Evolutionary conservation across 1,140 invertebrate species (phyloP).

Genomic region (Temnothorax longispinosus): DNA sequence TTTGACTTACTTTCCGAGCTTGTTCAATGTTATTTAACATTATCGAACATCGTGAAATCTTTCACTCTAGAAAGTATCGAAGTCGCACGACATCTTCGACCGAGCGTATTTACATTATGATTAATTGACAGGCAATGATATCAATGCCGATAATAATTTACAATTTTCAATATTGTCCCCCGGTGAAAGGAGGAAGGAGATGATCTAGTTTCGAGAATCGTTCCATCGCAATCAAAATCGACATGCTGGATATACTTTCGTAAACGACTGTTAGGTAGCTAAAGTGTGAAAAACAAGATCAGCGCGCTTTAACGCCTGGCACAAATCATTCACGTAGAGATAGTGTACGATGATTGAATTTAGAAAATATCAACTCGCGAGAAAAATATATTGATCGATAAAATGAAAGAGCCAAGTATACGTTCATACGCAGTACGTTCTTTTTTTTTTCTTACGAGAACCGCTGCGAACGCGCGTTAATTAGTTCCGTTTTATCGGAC

Average conservation of each 20-base stretch:
- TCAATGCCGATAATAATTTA: conserved; percentile 46
- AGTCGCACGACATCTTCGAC: neutral
- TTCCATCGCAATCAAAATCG: conserved; percentile 6
- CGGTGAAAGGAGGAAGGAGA: conserved; percentile 61
- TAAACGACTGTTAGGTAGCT: neutral
- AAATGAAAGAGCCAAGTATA: neutral
- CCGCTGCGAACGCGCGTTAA: neutral
- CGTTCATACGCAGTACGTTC: neutral
- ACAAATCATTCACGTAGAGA: neutral
- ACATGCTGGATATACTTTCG: neutral
- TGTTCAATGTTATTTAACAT: conserved; percentile 6
- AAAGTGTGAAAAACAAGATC: neutral
- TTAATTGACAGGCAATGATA: conserved; percentile 36
- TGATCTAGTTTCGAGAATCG: conserved; percentile 52
- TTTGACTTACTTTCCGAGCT: neutral
- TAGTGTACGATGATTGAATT: neutral
- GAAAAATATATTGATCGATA: neutral
- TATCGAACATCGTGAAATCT: neutral
- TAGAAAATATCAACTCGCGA: neutral
- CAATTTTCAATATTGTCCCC: neutral
- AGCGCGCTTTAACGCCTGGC: neutral
- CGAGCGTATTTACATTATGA: conserved; percentile 9
- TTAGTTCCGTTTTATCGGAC: neutral
- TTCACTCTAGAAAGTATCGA: conserved; percentile 47
- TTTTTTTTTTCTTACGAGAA: neutral